A percentile compares a stretch with the other conserved stretches of the same genome.
These are phyloP conservation scores for Epiblema foenella DNA, from an alignment of 2,888 invertebrate species.

Conservation along the genomic window DNA sequence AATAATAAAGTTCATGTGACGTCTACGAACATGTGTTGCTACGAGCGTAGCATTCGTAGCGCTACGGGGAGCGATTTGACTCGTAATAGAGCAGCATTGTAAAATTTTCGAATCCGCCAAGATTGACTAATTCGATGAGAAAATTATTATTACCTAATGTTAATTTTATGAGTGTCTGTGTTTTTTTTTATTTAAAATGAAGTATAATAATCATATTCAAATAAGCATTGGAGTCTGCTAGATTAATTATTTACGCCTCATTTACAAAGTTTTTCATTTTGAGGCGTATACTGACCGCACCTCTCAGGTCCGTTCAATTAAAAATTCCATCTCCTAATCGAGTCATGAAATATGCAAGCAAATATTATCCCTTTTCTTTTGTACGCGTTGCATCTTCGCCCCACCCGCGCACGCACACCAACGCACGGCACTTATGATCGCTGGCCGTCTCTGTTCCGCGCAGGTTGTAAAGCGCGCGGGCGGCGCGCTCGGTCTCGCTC, in stretches of 20 bases:
- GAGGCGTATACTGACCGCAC: slow-evolving; percentile 70
- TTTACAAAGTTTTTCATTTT: slow-evolving; percentile 26
- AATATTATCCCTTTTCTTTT: slow-evolving; percentile 85
- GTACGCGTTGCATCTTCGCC: slow-evolving; percentile 84
- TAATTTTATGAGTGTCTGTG: neutral
- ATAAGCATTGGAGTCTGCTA: neutral
- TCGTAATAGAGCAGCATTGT: slow-evolving; percentile 12
- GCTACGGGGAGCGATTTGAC: slow-evolving; percentile 49
- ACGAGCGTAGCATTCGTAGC: slow-evolving; percentile 61
- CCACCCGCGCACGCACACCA: slow-evolving; percentile 85
- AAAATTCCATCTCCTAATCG: slow-evolving; percentile 85
- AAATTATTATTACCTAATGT: neutral
- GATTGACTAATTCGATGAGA: neutral
- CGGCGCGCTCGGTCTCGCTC: slow-evolving; percentile 73
- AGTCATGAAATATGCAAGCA: slow-evolving; percentile 85
- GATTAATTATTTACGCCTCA: neutral
- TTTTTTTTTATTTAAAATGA: neutral
- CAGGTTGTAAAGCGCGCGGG: slow-evolving; percentile 56
- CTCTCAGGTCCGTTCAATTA: slow-evolving; percentile 79
- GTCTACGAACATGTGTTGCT: slow-evolving; percentile 43
- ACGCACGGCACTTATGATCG: slow-evolving; percentile 79
- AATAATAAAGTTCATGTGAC: slow-evolving; percentile 30
- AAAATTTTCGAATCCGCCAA: neutral
- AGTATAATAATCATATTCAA: neutral
- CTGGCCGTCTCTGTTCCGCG: slow-evolving; percentile 70